Evolutionary conservation across 2,888 invertebrate species (phyloP).

Genomic region (Anodontia alba): DNA sequence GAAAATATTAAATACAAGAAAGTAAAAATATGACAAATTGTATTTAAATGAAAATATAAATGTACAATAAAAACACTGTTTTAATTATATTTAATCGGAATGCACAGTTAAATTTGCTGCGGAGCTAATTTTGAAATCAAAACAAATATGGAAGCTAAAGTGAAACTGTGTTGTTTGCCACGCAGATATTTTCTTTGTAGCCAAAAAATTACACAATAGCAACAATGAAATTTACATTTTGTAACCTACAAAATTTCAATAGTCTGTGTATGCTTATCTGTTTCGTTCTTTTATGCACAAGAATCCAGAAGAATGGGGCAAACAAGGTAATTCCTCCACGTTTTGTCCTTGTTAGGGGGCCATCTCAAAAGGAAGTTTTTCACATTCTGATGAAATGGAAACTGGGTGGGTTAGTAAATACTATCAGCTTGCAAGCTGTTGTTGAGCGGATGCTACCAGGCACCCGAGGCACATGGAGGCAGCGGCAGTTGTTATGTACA

Average conservation of each 20-base stretch:
- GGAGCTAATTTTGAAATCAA: constrained; percentile 17
- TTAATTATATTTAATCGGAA: too few species aligned
- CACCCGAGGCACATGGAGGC: too few species aligned
- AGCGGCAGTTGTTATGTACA: too few species aligned
- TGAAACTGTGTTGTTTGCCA: constrained; percentile 16
- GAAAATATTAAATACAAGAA: too few species aligned
- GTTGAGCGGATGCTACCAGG: too few species aligned
- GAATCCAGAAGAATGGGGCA: not conserved
- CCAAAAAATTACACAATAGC: not conserved
- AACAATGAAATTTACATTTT: not conserved
- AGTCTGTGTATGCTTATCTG: not conserved
- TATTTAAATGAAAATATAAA: too few species aligned
- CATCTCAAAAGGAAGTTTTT: not conserved
- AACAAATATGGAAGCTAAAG: constrained; percentile 49
- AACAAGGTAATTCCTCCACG: not conserved
- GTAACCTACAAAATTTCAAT: not conserved
- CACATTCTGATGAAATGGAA: not conserved
- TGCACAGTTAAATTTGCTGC: too few species aligned
- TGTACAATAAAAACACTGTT: too few species aligned
- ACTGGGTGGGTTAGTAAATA: too few species aligned
- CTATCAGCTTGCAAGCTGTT: too few species aligned
- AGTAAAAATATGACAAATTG: too few species aligned
- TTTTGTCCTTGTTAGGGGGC: not conserved
- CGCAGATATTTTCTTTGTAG: not conserved
- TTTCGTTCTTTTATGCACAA: not conserved